These are phyloP conservation scores for Dryobates pubescens DNA, from an alignment of 2,797 vertebrate genomes.

Conservation along the genomic window DNA sequence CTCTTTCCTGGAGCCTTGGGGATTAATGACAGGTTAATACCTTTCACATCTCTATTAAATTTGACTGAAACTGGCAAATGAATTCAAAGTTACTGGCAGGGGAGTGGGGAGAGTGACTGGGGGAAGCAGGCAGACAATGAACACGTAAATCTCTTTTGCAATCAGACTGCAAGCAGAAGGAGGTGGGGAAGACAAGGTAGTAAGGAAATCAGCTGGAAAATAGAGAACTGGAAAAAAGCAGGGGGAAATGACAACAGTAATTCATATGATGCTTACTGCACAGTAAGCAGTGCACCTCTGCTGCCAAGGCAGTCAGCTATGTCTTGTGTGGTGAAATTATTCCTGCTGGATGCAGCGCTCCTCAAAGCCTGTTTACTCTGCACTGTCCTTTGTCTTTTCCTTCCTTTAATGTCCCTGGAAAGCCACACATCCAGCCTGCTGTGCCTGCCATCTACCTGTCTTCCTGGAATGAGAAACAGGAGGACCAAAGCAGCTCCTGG, in stretches of 20 bases:
- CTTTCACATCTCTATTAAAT: neutral
- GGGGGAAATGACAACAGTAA: neutral
- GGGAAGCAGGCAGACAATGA: neutral
- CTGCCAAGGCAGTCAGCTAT: neutral
- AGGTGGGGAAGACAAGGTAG: neutral
- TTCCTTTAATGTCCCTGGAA: neutral
- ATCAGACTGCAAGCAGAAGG: neutral
- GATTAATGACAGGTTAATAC: neutral
- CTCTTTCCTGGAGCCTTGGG: neutral
- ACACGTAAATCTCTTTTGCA: neutral
- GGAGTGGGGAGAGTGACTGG: neutral
- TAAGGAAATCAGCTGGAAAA: slow-evolving; percentile 7
- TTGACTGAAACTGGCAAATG: neutral
- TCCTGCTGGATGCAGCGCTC: neutral
- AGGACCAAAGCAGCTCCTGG: neutral
- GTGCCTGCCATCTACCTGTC: neutral
- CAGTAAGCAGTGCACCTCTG: neutral
- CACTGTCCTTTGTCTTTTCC: neutral
- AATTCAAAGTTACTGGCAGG: neutral
- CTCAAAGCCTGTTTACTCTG: neutral
- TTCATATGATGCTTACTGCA: neutral
- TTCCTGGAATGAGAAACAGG: neutral
- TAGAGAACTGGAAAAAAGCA: neutral
- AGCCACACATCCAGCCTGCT: neutral
- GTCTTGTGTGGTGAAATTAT: neutral